Evolutionary conservation across 2,797 vertebrate species (phyloP).

Genomic region (Chaetophractus vellerosus): DNA sequence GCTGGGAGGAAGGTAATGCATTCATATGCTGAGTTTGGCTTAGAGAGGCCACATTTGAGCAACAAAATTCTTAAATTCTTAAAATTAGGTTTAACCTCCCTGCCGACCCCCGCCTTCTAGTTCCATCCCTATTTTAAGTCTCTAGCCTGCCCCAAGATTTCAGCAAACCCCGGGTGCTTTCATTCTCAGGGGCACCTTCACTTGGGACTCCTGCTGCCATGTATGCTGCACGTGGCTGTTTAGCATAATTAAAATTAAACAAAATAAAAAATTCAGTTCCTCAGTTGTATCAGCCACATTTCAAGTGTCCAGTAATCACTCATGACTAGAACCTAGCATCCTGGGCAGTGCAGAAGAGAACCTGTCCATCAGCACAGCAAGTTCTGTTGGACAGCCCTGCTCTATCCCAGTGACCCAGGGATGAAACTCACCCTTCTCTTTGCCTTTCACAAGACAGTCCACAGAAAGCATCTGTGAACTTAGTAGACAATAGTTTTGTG

Average conservation of each 20-base stretch:
- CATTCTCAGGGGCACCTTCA: background rate
- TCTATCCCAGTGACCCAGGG: background rate
- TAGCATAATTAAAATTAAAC: background rate
- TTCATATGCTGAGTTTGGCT: too few relatives aligned
- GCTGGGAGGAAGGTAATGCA: too few relatives aligned
- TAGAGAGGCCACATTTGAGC: too few relatives aligned
- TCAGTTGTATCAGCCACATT: background rate
- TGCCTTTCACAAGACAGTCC: background rate
- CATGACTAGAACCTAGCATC: background rate
- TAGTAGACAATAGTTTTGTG: background rate
- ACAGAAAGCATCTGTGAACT: background rate
- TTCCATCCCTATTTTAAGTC: background rate
- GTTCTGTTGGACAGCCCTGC: background rate
- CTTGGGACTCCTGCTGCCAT: background rate
- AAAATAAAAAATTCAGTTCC: background rate
- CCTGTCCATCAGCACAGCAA: background rate
- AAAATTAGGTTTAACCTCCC: background rate
- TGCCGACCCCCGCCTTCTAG: background rate
- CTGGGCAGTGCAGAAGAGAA: background rate
- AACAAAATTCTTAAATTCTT: too few relatives aligned
- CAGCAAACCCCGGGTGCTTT: background rate
- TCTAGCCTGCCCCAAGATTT: background rate
- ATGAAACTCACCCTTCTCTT: background rate
- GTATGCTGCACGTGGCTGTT: background rate
- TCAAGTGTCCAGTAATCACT: background rate